Evolutionary conservation across 1,140 invertebrate species (phyloP), one percentile per base, ranked within the genome.

Genomic region (Battus philenor): DNA sequence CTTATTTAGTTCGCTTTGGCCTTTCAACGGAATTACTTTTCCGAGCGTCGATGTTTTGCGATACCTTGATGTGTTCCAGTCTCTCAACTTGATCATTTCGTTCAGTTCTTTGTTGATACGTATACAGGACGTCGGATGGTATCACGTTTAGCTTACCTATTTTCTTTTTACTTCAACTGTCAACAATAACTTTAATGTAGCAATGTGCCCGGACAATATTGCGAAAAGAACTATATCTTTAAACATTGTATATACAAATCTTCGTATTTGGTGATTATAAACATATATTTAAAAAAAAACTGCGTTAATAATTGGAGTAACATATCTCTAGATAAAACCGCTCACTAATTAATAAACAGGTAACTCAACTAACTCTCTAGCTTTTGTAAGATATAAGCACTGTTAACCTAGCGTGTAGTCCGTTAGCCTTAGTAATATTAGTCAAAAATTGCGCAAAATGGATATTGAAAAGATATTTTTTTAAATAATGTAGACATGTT

Each of bases 1-100:
- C 33, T 6, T 20, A 20, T 11, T 22, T 41, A 41, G 27, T 41
- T 41, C 27, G 44, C 36, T 46, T 7, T 44, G 7, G 27, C 47
- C 47, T 49, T 10, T 26, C 36, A 27, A 31, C 4, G 10, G 22
- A 27, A 41, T 41, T 41, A 26, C 22, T 41, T 17, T 9, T 2
- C n/a, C 15, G 32, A 34, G 33, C 33, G 20, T 18, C 33, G 33
- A 29, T 29, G 26, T 36, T 10, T 36, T 36, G 33, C 20, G 17
- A 12, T 20, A 5, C 16, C 38, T 10, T 4, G 13, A 41, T 16
- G 38, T 41, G 15, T 41, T 41, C 6, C 26, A 16, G 24, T 5
- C n/a, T 8, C 12, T 30, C 29, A 30, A 22, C 38, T 41, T 29
- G 24, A 10, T 7, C 32, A 33, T 33, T n/a, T n/a, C n/a, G n/a